These are phyloP conservation scores for Origma solitaria DNA, from an alignment of 2,113 vertebrate species.

Conservation along the genomic window DNA sequence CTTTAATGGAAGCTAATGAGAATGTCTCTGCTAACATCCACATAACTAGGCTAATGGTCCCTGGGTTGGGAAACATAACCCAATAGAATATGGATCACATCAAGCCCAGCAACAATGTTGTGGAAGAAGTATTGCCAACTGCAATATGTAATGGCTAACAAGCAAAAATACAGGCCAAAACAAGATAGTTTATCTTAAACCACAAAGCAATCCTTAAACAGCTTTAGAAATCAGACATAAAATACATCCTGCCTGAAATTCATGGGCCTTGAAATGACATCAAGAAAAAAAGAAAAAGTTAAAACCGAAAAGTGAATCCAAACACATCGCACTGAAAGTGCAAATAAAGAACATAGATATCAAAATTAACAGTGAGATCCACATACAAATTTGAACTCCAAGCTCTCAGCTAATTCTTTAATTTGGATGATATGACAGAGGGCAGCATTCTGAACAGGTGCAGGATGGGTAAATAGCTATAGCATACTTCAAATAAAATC, in stretches of 20 bases:
- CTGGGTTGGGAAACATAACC: neutral
- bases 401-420: neutral
- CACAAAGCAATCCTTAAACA: neutral
- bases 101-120: neutral
- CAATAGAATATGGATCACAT: neutral
- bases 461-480: neutral
- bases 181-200: neutral
- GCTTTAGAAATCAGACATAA: neutral
- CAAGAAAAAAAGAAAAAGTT: neutral
- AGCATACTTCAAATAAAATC: neutral
- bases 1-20: neutral
- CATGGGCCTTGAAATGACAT: neutral
- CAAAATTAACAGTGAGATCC: neutral
- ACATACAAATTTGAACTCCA: neutral
- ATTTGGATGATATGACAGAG: neutral
- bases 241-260: neutral
- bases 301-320: neutral
- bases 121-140: neutral
- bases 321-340: neutral
- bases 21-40: neutral
- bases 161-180: neutral
- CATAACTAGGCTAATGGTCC: neutral
- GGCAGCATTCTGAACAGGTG: neutral
- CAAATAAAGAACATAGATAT: neutral
- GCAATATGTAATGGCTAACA: neutral